Percentiles rank a stretch among this genome's conserved stretches.
These are phyloP conservation scores for Iphiclides podalirius DNA, from an alignment of 2,888 invertebrate genomes.

Conservation along the genomic window DNA sequence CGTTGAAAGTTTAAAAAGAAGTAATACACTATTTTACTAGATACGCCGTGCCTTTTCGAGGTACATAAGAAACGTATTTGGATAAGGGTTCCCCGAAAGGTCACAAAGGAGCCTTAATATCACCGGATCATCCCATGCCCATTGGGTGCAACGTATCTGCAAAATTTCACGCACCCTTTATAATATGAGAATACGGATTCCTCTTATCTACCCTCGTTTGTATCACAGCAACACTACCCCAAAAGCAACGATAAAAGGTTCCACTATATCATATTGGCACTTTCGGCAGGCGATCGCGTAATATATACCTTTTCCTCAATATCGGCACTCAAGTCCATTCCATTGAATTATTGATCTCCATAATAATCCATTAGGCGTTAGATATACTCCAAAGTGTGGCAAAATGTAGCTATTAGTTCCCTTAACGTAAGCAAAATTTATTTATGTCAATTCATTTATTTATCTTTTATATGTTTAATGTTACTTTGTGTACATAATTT, in stretches of 20 bases:
- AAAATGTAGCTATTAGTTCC: too few relatives aligned
- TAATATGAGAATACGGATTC: conserved; percentile 60
- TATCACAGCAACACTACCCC: conserved; percentile 44
- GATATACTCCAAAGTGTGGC: too few relatives aligned
- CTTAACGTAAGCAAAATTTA: too few relatives aligned
- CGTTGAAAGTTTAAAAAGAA: too few relatives aligned
- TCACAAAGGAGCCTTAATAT: conserved; percentile 52
- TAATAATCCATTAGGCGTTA: conserved; percentile 16
- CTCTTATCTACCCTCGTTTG: conserved; percentile 68
- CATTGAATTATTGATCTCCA: conserved; percentile 21
- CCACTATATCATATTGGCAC: conserved; percentile 75
- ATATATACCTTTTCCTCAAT: conserved; percentile 64
- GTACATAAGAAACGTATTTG: not conserved
- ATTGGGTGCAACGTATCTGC: conserved; percentile 60
- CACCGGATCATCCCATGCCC: conserved; percentile 57
- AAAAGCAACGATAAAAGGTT: conserved; percentile 60
- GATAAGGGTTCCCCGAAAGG: conserved; percentile 10
- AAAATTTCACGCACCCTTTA: conserved; percentile 75
- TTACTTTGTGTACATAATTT: too few relatives aligned
- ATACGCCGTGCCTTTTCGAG: too few relatives aligned
- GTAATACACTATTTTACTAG: too few relatives aligned
- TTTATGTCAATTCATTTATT: too few relatives aligned
- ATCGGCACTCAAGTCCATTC: conserved; percentile 39
- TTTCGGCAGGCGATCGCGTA: conserved; percentile 57
- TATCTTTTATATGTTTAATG: too few relatives aligned